Conservation (phyloP, 2,113 vertebrate genomes). For the Pangasianodon hypophthalmus region DNA sequence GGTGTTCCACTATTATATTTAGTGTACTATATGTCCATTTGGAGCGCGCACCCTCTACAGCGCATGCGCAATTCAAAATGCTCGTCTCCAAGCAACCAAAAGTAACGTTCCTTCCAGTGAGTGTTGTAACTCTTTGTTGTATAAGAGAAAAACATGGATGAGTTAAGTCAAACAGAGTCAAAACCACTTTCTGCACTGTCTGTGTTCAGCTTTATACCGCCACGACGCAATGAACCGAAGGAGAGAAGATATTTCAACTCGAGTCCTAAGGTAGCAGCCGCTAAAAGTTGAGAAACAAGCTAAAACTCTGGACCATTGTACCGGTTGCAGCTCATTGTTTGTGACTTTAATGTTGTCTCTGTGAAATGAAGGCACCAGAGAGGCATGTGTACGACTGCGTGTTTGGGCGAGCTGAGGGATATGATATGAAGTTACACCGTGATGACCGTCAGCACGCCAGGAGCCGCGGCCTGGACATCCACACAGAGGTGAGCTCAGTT, state of each 20-base stretch:
- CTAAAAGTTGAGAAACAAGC: background rate
- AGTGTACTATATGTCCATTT: background rate
- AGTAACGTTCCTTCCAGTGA: background rate
- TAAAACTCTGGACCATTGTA: background rate
- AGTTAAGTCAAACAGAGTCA: constrained; percentile 41
- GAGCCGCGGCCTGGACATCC: constrained; percentile 64
- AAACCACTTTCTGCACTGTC: constrained; percentile 60
- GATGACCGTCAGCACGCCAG: constrained; percentile 67
- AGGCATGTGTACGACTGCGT: constrained; percentile 63
- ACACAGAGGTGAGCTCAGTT: constrained; percentile 63
- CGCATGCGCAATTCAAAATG: background rate
- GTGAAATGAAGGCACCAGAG: constrained; percentile 54
- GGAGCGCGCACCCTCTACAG: background rate
- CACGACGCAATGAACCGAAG: constrained; percentile 56
- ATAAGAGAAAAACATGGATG: constrained; percentile 58
- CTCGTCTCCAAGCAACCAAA: background rate
- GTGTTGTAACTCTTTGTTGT: background rate
- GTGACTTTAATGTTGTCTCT: background rate
- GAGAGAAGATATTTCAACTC: constrained; percentile 64
- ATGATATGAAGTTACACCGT: constrained; percentile 62
- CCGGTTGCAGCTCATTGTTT: background rate
- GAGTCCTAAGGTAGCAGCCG: constrained; percentile 56
- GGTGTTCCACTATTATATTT: background rate
- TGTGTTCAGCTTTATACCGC: constrained; percentile 64
- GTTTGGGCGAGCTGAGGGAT: constrained; percentile 59